phyloP scores from a whole-genome alignment of 2,113 vertebrate species.

The Scophthalmus maximus region DNA sequence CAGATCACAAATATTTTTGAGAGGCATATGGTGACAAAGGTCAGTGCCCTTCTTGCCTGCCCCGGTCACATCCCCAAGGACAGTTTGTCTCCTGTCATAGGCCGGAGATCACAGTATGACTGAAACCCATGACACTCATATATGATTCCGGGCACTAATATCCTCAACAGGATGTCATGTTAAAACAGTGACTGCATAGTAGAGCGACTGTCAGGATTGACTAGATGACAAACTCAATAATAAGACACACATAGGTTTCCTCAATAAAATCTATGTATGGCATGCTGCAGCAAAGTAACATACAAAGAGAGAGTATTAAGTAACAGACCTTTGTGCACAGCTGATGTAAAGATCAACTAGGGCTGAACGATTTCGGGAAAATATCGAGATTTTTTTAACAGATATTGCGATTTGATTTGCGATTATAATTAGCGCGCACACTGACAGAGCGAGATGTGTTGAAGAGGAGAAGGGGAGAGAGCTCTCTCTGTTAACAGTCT shows the following conservation, averaged over 20 bases:
- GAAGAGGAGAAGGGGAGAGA: too few relatives aligned
- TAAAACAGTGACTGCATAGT: not conserved
- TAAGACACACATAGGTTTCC: not conserved
- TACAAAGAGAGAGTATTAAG: not conserved
- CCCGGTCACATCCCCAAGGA: slow-evolving; percentile 35
- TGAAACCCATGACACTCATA: slow-evolving; percentile 5
- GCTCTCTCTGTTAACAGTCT: too few relatives aligned
- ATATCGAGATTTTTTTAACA: too few relatives aligned
- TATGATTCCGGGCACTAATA: not conserved
- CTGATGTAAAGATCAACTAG: too few relatives aligned
- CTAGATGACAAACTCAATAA: slow-evolving; percentile 4
- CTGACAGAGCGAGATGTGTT: too few relatives aligned
- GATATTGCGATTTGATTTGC: too few relatives aligned
- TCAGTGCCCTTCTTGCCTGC: slow-evolving; percentile 38
- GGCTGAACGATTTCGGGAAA: too few relatives aligned
- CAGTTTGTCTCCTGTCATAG: slow-evolving; percentile 25
- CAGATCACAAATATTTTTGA: slow-evolving; percentile 48
- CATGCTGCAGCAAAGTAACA: not conserved
- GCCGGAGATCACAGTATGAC: slow-evolving; percentile 28
- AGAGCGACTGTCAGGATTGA: slow-evolving; percentile 11
- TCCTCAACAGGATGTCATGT: not conserved
- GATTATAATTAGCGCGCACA: too few relatives aligned
- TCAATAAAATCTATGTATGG: not conserved
- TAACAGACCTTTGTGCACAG: not conserved
- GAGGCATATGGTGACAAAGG: slow-evolving; percentile 60